These are phyloP conservation scores for Aphelocoma californica DNA, from an alignment of 2,797 vertebrate species.

Conservation along the genomic window DNA sequence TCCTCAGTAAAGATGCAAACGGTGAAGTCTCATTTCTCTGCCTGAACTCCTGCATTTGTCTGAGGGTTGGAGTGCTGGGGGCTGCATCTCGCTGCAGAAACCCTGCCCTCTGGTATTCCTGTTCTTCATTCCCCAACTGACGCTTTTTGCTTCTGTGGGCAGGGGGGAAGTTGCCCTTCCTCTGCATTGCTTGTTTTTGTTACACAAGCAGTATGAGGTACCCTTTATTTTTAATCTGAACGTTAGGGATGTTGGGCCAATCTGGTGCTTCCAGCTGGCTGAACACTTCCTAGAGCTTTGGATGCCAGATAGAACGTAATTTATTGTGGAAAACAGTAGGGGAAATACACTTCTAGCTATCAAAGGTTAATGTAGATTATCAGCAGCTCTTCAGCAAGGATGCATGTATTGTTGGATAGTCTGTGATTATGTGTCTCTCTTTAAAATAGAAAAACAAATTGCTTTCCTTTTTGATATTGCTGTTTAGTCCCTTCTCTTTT, in stretches of 20 bases:
- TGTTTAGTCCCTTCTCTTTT: background rate
- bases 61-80: background rate
- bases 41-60: background rate
- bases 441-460: background rate
- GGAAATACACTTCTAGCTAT: background rate
- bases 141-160: constrained; percentile 9
- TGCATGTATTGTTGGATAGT: background rate
- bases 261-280: constrained; percentile 34
- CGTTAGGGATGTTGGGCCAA: background rate
- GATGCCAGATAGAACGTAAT: constrained; percentile 39
- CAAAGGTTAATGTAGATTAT: constrained; percentile 29
- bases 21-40: background rate
- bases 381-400: constrained; percentile 32
- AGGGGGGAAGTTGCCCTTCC: constrained; percentile 52
- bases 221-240: constrained; percentile 47
- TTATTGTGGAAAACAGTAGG: constrained; percentile 34
- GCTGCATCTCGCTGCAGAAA: background rate
- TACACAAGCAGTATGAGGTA: constrained; percentile 24
- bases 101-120: constrained; percentile 25
- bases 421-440: background rate
- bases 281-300: constrained; percentile 13
- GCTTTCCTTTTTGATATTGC: background rate
- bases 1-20: background rate
- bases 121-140: constrained; percentile 16
- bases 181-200: constrained; percentile 38